A percentile compares a stretch with the other conserved stretches of the same genome.
Evolutionary conservation across 2,888 invertebrate genomes (phyloP).

Genomic region (Petrophora chlorosata): DNA sequence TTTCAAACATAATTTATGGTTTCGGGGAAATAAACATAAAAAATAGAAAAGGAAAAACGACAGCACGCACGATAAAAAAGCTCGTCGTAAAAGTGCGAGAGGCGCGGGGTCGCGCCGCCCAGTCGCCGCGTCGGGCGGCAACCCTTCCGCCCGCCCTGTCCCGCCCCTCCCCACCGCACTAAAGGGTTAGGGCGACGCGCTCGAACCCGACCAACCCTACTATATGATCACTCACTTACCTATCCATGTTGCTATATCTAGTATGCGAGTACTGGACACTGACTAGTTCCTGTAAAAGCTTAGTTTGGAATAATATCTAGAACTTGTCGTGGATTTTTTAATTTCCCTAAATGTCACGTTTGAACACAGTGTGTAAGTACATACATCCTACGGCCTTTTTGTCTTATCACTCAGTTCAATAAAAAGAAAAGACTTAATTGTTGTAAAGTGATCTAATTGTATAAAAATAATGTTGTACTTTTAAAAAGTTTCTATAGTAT

Average conservation of each 20-base stretch:
- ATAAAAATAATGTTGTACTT: no score
- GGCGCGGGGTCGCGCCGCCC: slow-evolving; percentile 59
- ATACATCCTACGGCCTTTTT: no score
- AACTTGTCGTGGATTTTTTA: background rate
- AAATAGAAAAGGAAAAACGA: slow-evolving; percentile 84
- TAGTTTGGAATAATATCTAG: background rate
- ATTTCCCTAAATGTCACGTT: no score
- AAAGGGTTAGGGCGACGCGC: slow-evolving; percentile 80
- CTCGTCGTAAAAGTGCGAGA: slow-evolving; percentile 79
- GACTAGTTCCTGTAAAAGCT: background rate
- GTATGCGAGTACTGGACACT: background rate
- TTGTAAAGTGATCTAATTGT: no score
- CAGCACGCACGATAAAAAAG: slow-evolving; percentile 84
- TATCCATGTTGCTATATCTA: slow-evolving; percentile 22
- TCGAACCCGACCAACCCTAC: slow-evolving; percentile 41
- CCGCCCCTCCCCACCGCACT: slow-evolving; percentile 60
- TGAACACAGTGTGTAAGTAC: no score
- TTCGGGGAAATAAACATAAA: slow-evolving; percentile 85
- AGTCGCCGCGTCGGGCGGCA: slow-evolving; percentile 66
- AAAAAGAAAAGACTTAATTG: no score
- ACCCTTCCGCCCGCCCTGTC: slow-evolving; percentile 61
- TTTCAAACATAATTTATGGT: slow-evolving; percentile 85
- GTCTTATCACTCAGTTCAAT: no score
- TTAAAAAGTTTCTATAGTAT: no score
- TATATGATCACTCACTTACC: slow-evolving; percentile 40